A percentile compares a stretch with the other conserved stretches of the same genome.
Evolutionary conservation across 2,113 vertebrate genomes (phyloP).

Genomic region (Syrrhaptes paradoxus): DNA sequence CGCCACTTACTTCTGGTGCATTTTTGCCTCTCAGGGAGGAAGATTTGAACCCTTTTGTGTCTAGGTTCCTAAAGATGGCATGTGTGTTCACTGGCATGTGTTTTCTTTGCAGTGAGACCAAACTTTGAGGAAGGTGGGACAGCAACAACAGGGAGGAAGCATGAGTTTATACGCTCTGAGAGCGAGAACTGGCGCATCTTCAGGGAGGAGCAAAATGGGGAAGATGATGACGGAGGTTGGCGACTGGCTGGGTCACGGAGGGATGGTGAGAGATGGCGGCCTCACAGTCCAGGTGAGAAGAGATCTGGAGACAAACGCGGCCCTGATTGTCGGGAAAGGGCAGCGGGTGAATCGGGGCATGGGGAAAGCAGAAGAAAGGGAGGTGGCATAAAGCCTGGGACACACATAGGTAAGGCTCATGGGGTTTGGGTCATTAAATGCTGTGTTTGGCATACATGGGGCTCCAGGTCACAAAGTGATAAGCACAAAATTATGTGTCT

Average conservation of each 20-base stretch:
- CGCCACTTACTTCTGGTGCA: not conserved
- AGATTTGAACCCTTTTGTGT: not conserved
- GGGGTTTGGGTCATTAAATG: not conserved
- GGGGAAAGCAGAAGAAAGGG: not conserved
- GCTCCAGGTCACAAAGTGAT: not conserved
- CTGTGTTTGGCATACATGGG: not conserved
- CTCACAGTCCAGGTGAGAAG: slow-evolving; percentile 90
- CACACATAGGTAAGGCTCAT: not conserved
- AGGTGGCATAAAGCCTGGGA: not conserved
- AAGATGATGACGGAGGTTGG: slow-evolving; percentile 93
- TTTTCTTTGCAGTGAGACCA: slow-evolving; percentile 83
- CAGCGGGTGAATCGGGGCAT: not conserved
- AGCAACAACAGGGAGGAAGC: slow-evolving; percentile 83
- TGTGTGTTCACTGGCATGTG: not conserved
- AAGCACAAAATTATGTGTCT: not conserved
- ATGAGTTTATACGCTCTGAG: slow-evolving; percentile 95
- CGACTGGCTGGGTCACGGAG: slow-evolving; percentile 84
- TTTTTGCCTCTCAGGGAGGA: not conserved
- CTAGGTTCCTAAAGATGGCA: not conserved
- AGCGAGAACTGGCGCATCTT: slow-evolving; percentile 95
- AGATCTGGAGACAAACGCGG: not conserved
- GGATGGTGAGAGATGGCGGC: slow-evolving; percentile 91
- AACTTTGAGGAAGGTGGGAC: slow-evolving; percentile 91
- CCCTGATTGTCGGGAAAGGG: not conserved
- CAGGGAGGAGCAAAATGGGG: slow-evolving; percentile 94